Percentiles rank a stretch among this genome's conserved stretches.
These are phyloP conservation scores for Cromileptes altivelis DNA, from an alignment of 2,113 vertebrate species.

Conservation along the genomic window DNA sequence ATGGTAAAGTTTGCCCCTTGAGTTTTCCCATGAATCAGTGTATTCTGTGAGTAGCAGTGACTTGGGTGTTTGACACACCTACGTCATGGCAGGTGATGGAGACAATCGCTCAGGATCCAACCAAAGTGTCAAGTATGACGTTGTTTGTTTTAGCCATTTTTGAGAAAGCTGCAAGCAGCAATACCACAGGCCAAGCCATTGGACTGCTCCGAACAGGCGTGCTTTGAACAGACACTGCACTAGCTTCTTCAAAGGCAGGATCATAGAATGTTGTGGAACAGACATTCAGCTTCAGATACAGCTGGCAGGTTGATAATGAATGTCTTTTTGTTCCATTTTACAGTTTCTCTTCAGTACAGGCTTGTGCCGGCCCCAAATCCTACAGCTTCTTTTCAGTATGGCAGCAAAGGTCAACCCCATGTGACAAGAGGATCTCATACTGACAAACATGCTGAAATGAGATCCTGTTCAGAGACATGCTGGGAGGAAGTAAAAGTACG, in stretches of 20 bases:
- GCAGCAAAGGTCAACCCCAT: slow-evolving; percentile 37
- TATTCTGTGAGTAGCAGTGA: no score
- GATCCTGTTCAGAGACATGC: slow-evolving; percentile 33
- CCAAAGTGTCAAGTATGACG: no score
- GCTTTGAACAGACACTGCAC: no score
- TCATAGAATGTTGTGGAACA: background rate
- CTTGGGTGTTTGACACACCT: no score
- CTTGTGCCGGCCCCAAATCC: background rate
- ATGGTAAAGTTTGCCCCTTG: no score
- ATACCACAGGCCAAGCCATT: no score
- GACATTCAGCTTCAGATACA: background rate
- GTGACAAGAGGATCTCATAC: slow-evolving; percentile 38
- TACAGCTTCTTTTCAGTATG: slow-evolving; percentile 19
- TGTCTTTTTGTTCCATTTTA: slow-evolving; percentile 28
- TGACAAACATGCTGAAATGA: slow-evolving; percentile 47
- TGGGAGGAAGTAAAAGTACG: slow-evolving; percentile 46
- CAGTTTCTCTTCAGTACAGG: slow-evolving; percentile 25
- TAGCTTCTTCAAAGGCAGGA: slow-evolving; percentile 12
- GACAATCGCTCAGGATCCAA: no score
- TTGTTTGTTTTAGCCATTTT: no score
- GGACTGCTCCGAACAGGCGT: no score
- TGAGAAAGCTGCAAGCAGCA: no score
- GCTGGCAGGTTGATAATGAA: slow-evolving; percentile 18
- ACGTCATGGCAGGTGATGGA: no score
- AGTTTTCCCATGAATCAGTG: no score